Percentiles rank a stretch among this genome's conserved stretches.
Conservation (phyloP, 35 echinoderm and acorn worm genomes). For the Patiria miniata region DNA sequence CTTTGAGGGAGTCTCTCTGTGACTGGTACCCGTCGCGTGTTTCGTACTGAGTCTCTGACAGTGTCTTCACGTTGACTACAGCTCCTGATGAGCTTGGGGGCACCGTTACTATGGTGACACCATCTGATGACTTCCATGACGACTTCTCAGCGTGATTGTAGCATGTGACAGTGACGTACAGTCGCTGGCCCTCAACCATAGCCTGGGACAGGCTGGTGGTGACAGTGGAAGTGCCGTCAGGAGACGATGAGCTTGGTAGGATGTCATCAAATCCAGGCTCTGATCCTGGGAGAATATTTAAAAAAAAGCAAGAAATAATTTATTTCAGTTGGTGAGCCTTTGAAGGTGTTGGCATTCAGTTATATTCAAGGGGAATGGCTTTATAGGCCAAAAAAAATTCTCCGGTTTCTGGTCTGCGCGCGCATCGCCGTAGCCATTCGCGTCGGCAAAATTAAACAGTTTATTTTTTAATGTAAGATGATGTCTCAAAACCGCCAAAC, state of each 20-base stretch:
- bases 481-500: too few species aligned
- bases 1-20: background rate
- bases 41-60: background rate
- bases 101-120: conserved; percentile 22
- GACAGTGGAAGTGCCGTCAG: background rate
- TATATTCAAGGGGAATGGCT: too few species aligned
- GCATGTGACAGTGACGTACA: conserved; percentile 34
- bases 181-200: conserved; percentile 8
- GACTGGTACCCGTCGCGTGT: conserved; percentile 24
- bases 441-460: too few species aligned
- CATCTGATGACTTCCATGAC: conserved; percentile 14
- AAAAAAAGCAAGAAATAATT: background rate
- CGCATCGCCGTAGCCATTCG: too few species aligned
- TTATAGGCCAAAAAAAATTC: too few species aligned
- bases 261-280: conserved; percentile 19
- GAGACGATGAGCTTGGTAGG: background rate
- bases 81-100: conserved; percentile 27
- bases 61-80: conserved; percentile 8
- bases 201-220: background rate
- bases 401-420: too few species aligned
- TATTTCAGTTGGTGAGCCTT: background rate
- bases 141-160: conserved; percentile 25
- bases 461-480: too few species aligned
- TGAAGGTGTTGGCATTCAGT: background rate
- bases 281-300: background rate